Evolutionary conservation across 2,888 invertebrate genomes (phyloP).

Genomic region (Shargacucullia verbasci): DNA sequence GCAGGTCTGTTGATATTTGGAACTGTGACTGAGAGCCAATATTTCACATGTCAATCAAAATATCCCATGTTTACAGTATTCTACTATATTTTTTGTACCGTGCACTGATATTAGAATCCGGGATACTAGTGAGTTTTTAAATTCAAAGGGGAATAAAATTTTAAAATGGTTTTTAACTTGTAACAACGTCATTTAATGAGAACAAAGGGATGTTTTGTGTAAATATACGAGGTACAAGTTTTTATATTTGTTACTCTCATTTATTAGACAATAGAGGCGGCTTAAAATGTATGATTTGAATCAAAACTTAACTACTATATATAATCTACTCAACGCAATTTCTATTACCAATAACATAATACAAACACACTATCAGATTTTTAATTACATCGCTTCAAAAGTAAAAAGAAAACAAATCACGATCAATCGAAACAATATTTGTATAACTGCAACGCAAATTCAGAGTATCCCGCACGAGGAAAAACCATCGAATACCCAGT

Average conservation of each 20-base stretch:
- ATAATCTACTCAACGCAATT: too few relatives aligned
- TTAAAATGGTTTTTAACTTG: not conserved
- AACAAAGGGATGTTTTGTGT: not conserved
- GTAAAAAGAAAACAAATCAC: too few relatives aligned
- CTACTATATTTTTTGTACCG: constrained; percentile 45
- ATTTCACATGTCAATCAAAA: constrained; percentile 56
- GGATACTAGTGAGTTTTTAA: constrained; percentile 4
- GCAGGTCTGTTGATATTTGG: constrained; percentile 54
- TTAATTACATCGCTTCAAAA: too few relatives aligned
- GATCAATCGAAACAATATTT: not conserved
- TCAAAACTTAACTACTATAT: too few relatives aligned
- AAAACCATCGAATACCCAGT: not conserved
- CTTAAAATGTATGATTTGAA: too few relatives aligned
- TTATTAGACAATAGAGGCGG: too few relatives aligned
- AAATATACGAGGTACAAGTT: not conserved
- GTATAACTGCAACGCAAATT: not conserved
- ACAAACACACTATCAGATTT: too few relatives aligned
- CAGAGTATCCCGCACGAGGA: constrained; percentile 1
- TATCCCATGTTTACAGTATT: constrained; percentile 30
- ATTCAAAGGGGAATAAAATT: constrained; percentile 18
- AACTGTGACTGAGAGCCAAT: constrained; percentile 52
- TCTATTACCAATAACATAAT: too few relatives aligned
- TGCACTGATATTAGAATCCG: constrained; percentile 35
- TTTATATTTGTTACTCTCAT: too few relatives aligned
- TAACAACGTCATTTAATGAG: not conserved